Evolutionary conservation across 2,113 vertebrate species (phyloP), one percentile per base, ranked within the genome.

Genomic region (Limnothrissa miodon): DNA sequence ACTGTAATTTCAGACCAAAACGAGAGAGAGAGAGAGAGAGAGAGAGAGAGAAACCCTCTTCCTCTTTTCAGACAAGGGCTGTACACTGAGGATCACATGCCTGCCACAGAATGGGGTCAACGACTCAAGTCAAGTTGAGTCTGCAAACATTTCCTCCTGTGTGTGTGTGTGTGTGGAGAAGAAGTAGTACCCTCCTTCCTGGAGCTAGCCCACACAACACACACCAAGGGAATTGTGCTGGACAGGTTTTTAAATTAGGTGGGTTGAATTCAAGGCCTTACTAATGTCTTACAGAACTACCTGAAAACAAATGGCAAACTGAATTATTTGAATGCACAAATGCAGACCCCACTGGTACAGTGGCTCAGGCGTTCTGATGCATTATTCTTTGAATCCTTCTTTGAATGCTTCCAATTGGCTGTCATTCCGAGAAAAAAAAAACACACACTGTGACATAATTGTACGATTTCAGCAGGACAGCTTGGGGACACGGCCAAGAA

Each of bases 21-120:
- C 4, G 13, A 74, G n/a, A 25, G 59, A 33, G 53, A 66, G 59
- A 59, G 56, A 59, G 4, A 66, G 7, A 66, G 7, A 66, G 10
- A 33, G 7, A 66, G 9, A 66, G 25, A 66, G 25, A 33, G 11
- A 74, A 56, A 36, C 33, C 29, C 33, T 74, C 66, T 74, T 74
- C 66, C 66, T 74, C 66, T 74, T 74, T 74, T 74, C 66, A 74
- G 66, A 74, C 29, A 74, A 74, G 66, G 33, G 66, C 66, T 10
- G 59, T 11, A 62, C 59, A 62, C 66, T 39, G 29, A 74, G 33
- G 29, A 74, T 74, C 66, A 74, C 66, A 74, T 74, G 66, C 15
- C 66, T 74, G 66, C 29, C 15, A 36, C 13, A 39, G 29, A 74
- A 74, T 3, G 29, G 66, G 66, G 29, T 36, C 66, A 25, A 25